These are phyloP conservation scores for Macropus fuliginosus DNA, from an alignment of 2,797 vertebrate species.

Conservation along the genomic window DNA sequence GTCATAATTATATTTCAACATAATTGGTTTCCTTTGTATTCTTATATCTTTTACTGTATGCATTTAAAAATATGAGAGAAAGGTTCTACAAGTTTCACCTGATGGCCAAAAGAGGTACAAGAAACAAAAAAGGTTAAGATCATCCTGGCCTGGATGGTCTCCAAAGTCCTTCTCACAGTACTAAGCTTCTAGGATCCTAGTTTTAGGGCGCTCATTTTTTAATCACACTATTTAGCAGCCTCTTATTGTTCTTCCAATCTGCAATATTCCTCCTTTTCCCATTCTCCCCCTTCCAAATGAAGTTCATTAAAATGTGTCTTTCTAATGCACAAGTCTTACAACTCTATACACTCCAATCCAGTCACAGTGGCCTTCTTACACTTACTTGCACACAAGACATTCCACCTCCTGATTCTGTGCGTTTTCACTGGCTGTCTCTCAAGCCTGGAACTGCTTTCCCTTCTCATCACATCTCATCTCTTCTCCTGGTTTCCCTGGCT, in stretches of 20 bases:
- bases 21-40: neutral
- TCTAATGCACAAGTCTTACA: neutral
- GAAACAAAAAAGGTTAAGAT: neutral
- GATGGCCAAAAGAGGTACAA: neutral
- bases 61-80: neutral
- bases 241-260: neutral
- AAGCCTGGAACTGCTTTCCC: neutral
- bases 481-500: neutral
- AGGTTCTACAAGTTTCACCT: neutral
- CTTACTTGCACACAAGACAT: too few species aligned
- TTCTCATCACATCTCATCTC: neutral
- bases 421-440: neutral
- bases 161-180: neutral
- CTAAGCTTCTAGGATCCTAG: neutral
- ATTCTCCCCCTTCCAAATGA: neutral
- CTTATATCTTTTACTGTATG: neutral
- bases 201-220: neutral
- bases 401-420: neutral
- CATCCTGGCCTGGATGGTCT: neutral
- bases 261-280: slow-evolving; percentile 1
- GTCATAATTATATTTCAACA: neutral
- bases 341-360: neutral
- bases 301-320: neutral
- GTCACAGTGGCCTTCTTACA: too few species aligned
- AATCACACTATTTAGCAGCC: neutral